Conservation (phyloP, 2,797 vertebrate genomes). For the Cephalopachus bancanus region DNA sequence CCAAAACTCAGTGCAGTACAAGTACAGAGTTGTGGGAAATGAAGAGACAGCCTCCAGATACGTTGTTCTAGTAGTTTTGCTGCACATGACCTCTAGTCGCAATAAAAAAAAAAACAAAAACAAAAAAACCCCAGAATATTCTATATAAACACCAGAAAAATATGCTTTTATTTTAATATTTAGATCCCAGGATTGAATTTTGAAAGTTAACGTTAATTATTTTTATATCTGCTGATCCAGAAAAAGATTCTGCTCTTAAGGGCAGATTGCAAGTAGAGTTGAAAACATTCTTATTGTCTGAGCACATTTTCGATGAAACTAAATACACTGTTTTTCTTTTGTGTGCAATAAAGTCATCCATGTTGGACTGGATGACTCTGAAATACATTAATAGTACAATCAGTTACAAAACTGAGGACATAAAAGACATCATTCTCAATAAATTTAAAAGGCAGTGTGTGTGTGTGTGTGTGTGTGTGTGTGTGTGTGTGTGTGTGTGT, state of each 20-base stretch:
- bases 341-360: background rate
- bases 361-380: background rate
- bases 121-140: background rate
- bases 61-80: background rate
- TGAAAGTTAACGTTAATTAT: background rate
- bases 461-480: no score
- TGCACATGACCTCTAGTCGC: background rate
- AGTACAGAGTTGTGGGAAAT: background rate
- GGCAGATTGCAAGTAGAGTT: background rate
- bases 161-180: slow-evolving; percentile 20
- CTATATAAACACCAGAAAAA: background rate
- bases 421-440: background rate
- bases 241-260: background rate
- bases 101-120: background rate
- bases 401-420: slow-evolving; percentile 14
- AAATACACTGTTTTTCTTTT: background rate
- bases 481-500: no score
- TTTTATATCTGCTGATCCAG: background rate
- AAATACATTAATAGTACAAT: background rate
- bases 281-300: background rate
- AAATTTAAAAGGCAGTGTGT: background rate
- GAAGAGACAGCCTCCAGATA: background rate
- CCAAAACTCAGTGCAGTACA: background rate
- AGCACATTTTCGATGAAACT: background rate
- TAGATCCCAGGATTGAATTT: background rate